Evolutionary conservation across 2,888 invertebrate genomes (phyloP).

Genomic region (Tortrix viridana): DNA sequence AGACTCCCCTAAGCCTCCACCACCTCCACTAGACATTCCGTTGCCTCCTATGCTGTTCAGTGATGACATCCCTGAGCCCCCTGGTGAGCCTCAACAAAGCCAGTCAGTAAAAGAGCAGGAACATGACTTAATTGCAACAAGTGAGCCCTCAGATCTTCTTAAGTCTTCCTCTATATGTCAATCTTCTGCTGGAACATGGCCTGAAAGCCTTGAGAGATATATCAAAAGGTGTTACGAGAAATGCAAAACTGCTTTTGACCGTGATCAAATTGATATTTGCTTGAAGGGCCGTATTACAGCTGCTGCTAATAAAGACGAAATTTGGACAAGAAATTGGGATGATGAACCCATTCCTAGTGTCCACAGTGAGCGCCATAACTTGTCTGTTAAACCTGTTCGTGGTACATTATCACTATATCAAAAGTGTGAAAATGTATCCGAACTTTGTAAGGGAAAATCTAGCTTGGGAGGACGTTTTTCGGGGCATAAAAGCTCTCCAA

Average conservation of each 20-base stretch:
- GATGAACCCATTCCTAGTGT: slow-evolving; percentile 96
- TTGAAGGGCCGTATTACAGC: slow-evolving; percentile 97
- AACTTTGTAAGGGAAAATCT: slow-evolving; percentile 54
- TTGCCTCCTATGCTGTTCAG: slow-evolving; percentile 76
- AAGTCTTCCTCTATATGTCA: slow-evolving; percentile 65
- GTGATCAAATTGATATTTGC: slow-evolving; percentile 97
- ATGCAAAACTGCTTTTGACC: slow-evolving; percentile 93
- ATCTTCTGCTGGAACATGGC: slow-evolving; percentile 87
- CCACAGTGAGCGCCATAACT: slow-evolving; percentile 89
- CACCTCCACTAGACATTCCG: slow-evolving; percentile 67
- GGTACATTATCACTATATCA: slow-evolving; percentile 85
- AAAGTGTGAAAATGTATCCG: slow-evolving; percentile 70
- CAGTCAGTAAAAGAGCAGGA: slow-evolving; percentile 46
- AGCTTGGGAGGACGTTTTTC: slow-evolving; percentile 54
- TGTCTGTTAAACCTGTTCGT: slow-evolving; percentile 85
- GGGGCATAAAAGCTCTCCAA: slow-evolving; percentile 64
- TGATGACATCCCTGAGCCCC: slow-evolving; percentile 71
- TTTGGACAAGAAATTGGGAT: slow-evolving; percentile 97
- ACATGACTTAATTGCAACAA: slow-evolving; percentile 56
- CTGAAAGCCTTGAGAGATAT: slow-evolving; percentile 92
- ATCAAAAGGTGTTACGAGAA: slow-evolving; percentile 96
- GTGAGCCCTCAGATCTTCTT: slow-evolving; percentile 62
- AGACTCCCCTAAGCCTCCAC: slow-evolving; percentile 65
- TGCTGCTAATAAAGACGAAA: slow-evolving; percentile 93
- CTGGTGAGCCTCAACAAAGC: slow-evolving; percentile 55